These are phyloP conservation scores for Ctenosaura bakeri DNA, from an alignment of 2,797 vertebrate genomes.

Conservation along the genomic window DNA sequence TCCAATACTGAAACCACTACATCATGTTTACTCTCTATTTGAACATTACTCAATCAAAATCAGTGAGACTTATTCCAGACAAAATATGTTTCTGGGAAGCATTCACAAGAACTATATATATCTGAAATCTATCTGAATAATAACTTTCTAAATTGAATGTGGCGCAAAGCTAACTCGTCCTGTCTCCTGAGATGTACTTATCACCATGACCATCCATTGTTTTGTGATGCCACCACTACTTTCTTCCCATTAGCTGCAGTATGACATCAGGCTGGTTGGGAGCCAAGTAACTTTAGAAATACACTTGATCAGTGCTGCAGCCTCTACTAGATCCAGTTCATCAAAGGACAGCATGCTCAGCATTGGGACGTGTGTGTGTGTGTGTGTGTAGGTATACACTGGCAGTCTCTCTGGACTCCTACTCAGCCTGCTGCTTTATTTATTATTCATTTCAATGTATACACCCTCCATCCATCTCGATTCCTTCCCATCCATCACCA, in stretches of 20 bases:
- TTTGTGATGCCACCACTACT: background rate
- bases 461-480: background rate
- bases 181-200: background rate
- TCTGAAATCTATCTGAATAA: no score
- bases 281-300: constrained; percentile 9
- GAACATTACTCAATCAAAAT: background rate
- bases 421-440: constrained; percentile 24
- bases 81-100: background rate
- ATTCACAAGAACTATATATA: background rate
- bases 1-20: background rate
- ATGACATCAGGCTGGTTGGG: background rate
- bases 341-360: constrained; percentile 2
- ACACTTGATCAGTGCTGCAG: constrained; percentile 8
- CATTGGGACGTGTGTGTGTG: background rate
- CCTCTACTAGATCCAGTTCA: background rate
- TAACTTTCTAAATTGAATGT: background rate
- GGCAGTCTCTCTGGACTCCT: background rate
- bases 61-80: background rate
- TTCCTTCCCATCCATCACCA: constrained; percentile 36
- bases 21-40: background rate
- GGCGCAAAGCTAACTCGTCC: background rate
- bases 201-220: background rate
- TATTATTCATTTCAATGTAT: constrained; percentile 46
- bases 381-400: no score
- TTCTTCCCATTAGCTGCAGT: background rate